These are phyloP conservation scores for Chlorocebus sabaeus DNA, from an alignment of 2,113 vertebrate species.

Conservation along the genomic window DNA sequence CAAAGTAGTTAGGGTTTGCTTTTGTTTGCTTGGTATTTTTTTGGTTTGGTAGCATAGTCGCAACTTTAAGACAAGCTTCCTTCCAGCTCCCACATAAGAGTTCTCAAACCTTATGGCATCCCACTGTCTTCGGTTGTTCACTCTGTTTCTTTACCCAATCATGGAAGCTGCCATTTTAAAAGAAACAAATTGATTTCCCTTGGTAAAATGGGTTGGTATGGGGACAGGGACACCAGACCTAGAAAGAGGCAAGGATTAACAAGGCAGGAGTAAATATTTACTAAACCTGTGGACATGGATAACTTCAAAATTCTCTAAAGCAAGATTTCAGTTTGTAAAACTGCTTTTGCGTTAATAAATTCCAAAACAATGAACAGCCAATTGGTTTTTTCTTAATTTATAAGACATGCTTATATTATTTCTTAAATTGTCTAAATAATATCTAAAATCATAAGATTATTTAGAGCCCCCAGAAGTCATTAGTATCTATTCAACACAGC, in stretches of 20 bases:
- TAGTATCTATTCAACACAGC: not conserved
- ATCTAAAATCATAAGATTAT: constrained; percentile 1
- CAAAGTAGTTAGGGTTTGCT: not conserved
- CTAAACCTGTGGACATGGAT: not conserved
- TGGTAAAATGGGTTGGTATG: not conserved
- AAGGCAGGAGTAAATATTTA: not conserved
- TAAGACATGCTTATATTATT: not conserved
- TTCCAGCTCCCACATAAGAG: not conserved
- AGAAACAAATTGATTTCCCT: not conserved
- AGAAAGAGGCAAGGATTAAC: not conserved
- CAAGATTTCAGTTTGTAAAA: not conserved
- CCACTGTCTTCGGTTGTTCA: not conserved
- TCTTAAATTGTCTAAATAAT: constrained; percentile 24
- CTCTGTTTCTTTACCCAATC: not conserved
- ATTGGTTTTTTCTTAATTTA: not conserved
- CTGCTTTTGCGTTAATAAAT: not conserved
- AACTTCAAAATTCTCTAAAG: not conserved
- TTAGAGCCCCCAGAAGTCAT: not conserved
- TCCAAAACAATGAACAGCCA: not conserved
- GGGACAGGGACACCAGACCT: not conserved
- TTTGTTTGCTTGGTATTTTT: not conserved
- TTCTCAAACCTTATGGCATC: not conserved
- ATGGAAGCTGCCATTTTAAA: not conserved
- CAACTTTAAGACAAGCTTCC: not conserved
- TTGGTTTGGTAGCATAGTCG: not conserved